Conservation (phyloP, 30 jellyfish, hydroid and myxozoan genomes). For the Cassiopea xamachana region DNA sequence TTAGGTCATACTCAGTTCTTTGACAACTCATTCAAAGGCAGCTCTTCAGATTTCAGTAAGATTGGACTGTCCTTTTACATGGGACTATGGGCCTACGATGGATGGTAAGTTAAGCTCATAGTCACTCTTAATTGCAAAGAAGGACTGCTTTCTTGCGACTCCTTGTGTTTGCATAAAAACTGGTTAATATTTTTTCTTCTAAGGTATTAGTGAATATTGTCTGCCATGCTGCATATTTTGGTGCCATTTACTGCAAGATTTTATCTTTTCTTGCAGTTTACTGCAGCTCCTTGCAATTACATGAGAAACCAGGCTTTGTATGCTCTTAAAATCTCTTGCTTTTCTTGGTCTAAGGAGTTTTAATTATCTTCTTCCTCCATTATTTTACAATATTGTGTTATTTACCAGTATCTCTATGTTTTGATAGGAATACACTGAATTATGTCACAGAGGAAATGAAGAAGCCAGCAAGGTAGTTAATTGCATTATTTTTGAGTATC, state of each 20-base stretch:
- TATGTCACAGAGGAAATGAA: slow-evolving; percentile 97
- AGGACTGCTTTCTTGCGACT: too few species aligned
- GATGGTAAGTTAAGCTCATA: slow-evolving; percentile 91
- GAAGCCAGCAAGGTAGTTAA: slow-evolving; percentile 83
- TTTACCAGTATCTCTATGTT: too few species aligned
- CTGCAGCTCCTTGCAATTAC: background rate
- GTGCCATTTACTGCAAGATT: too few species aligned
- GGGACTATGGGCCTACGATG: slow-evolving; percentile 99
- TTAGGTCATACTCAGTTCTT: slow-evolving; percentile 76
- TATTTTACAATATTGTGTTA: too few species aligned
- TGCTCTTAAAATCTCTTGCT: too few species aligned
- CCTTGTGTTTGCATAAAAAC: too few species aligned
- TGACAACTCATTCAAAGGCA: slow-evolving; percentile 78
- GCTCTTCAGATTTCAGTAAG: slow-evolving; percentile 75
- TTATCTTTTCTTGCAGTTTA: background rate
- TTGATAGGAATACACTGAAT: slow-evolving; percentile 84
- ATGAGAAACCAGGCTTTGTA: too few species aligned
- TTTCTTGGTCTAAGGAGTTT: too few species aligned
- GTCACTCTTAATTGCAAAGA: too few species aligned
- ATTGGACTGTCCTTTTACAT: slow-evolving; percentile 85
- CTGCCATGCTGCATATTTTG: background rate
- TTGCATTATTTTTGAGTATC: background rate
- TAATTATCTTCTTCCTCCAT: too few species aligned
- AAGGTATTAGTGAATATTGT: background rate
- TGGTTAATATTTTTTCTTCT: too few species aligned